A percentile compares a stretch with the other conserved stretches of the same genome.
These are phyloP conservation scores for Eristalinus aeneus DNA, from an alignment of 2,888 invertebrate species.

Conservation along the genomic window DNA sequence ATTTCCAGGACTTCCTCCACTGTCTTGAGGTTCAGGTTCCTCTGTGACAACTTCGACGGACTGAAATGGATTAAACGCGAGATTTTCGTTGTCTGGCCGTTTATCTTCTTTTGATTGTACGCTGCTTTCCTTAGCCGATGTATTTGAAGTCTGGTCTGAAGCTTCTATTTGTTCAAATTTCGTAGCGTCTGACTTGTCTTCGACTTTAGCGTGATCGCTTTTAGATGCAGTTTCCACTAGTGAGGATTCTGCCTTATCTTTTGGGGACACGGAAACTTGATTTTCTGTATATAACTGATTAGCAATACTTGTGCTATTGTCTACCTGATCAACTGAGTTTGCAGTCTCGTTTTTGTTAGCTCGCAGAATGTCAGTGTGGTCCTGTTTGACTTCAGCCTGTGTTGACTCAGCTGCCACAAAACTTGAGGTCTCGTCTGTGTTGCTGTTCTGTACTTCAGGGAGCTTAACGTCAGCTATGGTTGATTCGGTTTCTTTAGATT, in stretches of 20 bases:
- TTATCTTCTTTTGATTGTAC: background rate
- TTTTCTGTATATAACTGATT: background rate
- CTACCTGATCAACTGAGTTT: background rate
- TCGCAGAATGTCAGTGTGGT: background rate
- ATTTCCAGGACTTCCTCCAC: background rate
- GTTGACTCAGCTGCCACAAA: too few relatives aligned
- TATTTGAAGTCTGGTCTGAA: background rate
- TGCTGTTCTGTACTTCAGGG: background rate
- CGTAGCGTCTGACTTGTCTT: background rate
- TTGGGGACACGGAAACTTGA: background rate
- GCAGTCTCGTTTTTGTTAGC: background rate
- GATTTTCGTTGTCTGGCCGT: background rate
- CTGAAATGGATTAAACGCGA: background rate
- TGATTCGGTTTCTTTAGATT: background rate
- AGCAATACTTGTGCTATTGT: background rate
- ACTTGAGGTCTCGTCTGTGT: too few relatives aligned
- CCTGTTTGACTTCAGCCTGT: too few relatives aligned
- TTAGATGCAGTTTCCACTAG: background rate
- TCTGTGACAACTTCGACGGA: background rate
- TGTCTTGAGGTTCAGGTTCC: background rate
- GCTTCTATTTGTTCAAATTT: background rate
- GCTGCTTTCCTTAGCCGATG: background rate
- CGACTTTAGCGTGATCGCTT: background rate
- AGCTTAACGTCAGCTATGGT: background rate
- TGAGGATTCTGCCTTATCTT: background rate